Evolutionary conservation across 30 jellyfish, hydroid and myxozoan species (phyloP), one percentile per base, ranked within the genome.

Genomic region (Nemopilema nomurai): DNA sequence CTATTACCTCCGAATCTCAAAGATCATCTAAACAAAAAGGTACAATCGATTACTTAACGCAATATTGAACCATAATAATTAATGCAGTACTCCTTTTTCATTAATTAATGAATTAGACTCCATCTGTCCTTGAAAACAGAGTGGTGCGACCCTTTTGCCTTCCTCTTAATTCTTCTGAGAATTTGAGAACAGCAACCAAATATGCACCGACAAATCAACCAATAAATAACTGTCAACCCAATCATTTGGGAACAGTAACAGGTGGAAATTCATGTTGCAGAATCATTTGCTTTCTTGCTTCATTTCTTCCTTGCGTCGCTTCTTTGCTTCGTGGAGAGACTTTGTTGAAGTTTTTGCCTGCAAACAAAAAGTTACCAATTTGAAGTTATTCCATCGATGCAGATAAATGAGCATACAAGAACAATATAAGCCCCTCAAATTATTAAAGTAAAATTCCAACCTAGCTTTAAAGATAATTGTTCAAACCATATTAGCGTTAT

Each of bases 331-430:
- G 32, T 77, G 83, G 9, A 77, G 51, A 18, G 95, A 21, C 52
- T 77, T 82, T 30, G 98, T 86, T 62, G 88, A 29, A 4, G 57
- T 66, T 67, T 86, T 53, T 31, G 98, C 98, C 98, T 92, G 65
- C 24, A 73, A 74, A 62, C 8, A 19, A 50, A 51, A 17, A 0
- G 27, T 16, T 66, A n/a, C n/a, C n/a, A n/a, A n/a, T n/a, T n/a
- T n/a, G n/a, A n/a, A n/a, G n/a, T n/a, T n/a, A n/a, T n/a, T n/a
- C n/a, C n/a, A n/a, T n/a, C n/a, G n/a, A n/a, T n/a, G n/a, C n/a
- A n/a, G n/a, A n/a, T n/a, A n/a, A n/a, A n/a, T n/a, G n/a, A n/a
- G n/a, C n/a, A n/a, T n/a, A n/a, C n/a, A n/a, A n/a, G n/a, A n/a
- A n/a, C n/a, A n/a, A n/a, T n/a, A n/a, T n/a, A n/a, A n/a, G n/a